Percentiles rank a stretch among this genome's conserved stretches.
Evolutionary conservation across 2,797 vertebrate species (phyloP).

Genomic region (Labeo calbasu): DNA sequence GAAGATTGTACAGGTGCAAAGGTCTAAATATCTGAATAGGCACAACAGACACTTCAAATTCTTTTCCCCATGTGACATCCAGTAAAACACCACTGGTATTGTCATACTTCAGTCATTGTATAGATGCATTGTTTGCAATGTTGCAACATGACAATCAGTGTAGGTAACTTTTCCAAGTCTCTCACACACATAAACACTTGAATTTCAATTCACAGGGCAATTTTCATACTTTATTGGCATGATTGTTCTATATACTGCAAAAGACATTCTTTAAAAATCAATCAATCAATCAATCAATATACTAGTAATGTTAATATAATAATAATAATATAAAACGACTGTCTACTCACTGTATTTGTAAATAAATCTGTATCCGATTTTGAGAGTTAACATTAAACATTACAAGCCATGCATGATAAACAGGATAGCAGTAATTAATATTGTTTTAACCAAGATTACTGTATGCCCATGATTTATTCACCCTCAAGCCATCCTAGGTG

Average conservation of each 20-base stretch:
- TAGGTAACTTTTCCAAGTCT: neutral
- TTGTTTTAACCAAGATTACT: neutral
- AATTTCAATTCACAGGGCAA: neutral
- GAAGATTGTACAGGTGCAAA: conserved; percentile 13
- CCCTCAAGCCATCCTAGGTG: too few species aligned
- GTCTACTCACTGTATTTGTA: neutral
- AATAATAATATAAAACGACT: neutral
- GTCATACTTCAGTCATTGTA: neutral
- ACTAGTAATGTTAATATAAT: neutral
- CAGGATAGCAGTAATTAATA: neutral
- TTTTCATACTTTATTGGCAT: neutral
- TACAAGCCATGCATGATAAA: neutral
- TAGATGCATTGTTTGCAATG: neutral
- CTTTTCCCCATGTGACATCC: neutral
- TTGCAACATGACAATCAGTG: neutral
- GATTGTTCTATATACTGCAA: neutral
- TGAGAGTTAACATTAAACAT: conserved; percentile 3
- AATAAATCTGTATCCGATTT: neutral
- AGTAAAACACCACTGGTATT: neutral
- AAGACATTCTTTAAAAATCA: neutral
- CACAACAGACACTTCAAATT: neutral
- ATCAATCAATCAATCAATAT: too few species aligned
- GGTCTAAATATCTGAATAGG: neutral
- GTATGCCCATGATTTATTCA: too few species aligned
- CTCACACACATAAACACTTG: neutral